Conservation (phyloP, 2,888 invertebrate species). For the Boloria euphrosyne region DNA sequence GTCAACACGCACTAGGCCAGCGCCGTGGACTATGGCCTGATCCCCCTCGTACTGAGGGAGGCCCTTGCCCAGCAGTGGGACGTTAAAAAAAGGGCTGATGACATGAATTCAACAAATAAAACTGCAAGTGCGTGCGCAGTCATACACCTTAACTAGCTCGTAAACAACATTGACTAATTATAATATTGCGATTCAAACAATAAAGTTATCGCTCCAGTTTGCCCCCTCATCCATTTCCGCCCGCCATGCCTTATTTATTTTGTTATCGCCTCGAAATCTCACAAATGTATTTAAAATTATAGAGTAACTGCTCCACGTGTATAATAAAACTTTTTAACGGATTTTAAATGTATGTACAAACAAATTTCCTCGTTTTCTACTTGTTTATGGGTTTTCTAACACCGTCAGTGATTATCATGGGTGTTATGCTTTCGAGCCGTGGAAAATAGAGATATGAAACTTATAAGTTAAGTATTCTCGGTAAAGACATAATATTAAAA, state of each 20-base stretch:
- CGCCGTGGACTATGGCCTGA: too few species aligned
- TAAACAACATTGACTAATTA: slow-evolving; percentile 3
- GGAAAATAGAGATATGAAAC: background rate
- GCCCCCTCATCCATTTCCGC: slow-evolving; percentile 19
- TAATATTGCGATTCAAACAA: slow-evolving; percentile 33
- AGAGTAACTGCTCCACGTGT: slow-evolving; percentile 3
- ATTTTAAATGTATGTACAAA: slow-evolving; percentile 11
- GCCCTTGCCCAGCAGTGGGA: too few species aligned
- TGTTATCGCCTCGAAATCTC: slow-evolving; percentile 32
- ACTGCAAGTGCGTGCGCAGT: too few species aligned
- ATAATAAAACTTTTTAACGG: slow-evolving; percentile 14
- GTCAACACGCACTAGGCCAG: too few species aligned
- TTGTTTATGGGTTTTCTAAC: slow-evolving; percentile 15
- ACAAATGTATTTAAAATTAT: slow-evolving; percentile 33
- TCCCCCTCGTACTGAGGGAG: too few species aligned
- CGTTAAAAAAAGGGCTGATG: too few species aligned
- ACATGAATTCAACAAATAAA: too few species aligned
- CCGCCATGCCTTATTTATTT: slow-evolving; percentile 28
- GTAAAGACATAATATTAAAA: slow-evolving; percentile 18
- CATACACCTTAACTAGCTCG: too few species aligned
- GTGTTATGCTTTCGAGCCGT: background rate
- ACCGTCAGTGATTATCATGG: slow-evolving; percentile 4
- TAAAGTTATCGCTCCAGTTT: background rate
- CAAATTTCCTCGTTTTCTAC: slow-evolving; percentile 9
- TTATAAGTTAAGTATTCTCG: background rate